Percentiles rank a stretch among this genome's conserved stretches.
Conservation (phyloP, 2,113 vertebrate species). For the Lepus europaeus region DNA sequence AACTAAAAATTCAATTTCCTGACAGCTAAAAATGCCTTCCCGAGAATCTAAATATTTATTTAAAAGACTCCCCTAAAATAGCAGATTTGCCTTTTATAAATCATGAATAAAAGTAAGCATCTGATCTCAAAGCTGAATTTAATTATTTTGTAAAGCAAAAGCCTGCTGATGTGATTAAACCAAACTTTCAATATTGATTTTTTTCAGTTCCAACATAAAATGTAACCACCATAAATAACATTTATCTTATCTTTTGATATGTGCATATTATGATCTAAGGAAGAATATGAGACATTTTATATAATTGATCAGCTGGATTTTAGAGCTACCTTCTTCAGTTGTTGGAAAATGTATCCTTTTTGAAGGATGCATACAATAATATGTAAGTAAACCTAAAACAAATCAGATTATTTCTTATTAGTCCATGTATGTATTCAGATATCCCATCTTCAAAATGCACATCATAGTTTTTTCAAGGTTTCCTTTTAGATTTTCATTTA, state of each 20-base stretch:
- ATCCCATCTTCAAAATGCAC: neutral
- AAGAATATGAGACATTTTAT: neutral
- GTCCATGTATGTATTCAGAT: neutral
- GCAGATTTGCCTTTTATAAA: neutral
- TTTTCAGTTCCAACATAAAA: conserved; percentile 5
- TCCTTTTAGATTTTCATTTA: conserved; percentile 20
- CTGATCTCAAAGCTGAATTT: neutral
- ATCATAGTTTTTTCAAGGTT: neutral
- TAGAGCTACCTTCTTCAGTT: neutral
- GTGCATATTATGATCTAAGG: neutral
- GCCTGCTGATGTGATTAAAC: neutral
- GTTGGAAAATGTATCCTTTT: neutral
- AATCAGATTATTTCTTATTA: conserved; percentile 20
- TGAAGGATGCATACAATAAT: neutral
- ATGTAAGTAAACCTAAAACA: conserved; percentile 16
- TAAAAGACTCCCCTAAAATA: conserved; percentile 16
- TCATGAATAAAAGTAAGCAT: neutral
- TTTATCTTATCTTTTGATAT: conserved; percentile 7
- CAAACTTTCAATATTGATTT: conserved; percentile 4
- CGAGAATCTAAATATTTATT: conserved; percentile 35
- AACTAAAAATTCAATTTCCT: neutral
- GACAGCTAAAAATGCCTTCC: neutral
- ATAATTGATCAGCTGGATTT: neutral
- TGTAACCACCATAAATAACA: neutral
- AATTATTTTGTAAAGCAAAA: conserved; percentile 46